Evolutionary conservation across 2,888 invertebrate genomes (phyloP).

Genomic region (Cephus pygmeus): DNA sequence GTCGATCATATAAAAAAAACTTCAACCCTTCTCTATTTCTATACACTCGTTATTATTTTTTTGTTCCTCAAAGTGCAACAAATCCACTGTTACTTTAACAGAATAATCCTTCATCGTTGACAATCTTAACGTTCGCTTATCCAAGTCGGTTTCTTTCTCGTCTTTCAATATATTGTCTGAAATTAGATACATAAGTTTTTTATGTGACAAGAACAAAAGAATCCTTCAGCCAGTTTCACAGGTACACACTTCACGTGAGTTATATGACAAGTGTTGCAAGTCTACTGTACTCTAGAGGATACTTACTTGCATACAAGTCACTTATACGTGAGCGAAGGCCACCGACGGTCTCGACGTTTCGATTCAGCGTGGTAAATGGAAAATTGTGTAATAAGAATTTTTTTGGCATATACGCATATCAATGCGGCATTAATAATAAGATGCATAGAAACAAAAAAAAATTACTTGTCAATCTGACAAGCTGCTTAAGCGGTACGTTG

Average conservation of each 20-base stretch:
- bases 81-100: background rate
- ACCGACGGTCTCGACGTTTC: slow-evolving; percentile 13
- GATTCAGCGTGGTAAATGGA: slow-evolving; percentile 21
- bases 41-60: background rate
- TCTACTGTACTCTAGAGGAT: background rate
- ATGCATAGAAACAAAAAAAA: background rate
- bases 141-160: background rate
- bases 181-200: background rate
- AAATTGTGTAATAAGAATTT: slow-evolving; percentile 28
- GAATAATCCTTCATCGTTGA: background rate
- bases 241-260: background rate
- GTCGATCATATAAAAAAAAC: background rate
- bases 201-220: background rate
- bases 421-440: background rate
- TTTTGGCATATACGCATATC: background rate
- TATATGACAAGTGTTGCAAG: background rate
- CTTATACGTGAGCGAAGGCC: slow-evolving; percentile 28
- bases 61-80: background rate
- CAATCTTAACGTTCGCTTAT: background rate
- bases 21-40: background rate
- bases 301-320: background rate
- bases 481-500: background rate
- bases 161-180: background rate
- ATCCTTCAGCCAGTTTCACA: background rate
- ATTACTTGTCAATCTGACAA: background rate